Conservation (phyloP, 2,797 vertebrate species). For the Rhinophrynus dorsalis region DNA sequence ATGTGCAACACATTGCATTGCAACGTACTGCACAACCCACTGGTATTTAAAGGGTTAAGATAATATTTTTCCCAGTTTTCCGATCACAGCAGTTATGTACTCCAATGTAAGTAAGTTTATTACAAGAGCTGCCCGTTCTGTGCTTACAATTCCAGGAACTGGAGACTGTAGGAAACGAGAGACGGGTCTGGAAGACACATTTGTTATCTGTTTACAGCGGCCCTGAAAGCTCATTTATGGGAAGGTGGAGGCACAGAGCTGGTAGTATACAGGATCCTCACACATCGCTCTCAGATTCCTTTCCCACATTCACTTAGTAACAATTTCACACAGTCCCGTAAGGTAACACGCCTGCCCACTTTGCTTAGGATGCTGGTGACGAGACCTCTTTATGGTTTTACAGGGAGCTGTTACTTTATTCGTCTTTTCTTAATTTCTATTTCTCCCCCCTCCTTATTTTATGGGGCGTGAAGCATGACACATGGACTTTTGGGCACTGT, state of each 20-base stretch:
- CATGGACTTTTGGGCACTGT: constrained; percentile 10
- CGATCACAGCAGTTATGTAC: too few species aligned
- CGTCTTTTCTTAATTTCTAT: not conserved
- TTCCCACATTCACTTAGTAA: not conserved
- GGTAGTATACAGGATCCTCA: not conserved
- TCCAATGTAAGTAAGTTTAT: too few species aligned
- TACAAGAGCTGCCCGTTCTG: too few species aligned
- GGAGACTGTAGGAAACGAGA: too few species aligned
- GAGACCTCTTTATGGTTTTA: constrained; percentile 14
- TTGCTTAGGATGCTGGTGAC: not conserved
- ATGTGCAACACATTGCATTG: too few species aligned
- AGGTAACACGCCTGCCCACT: constrained; percentile 4
- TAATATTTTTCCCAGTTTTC: too few species aligned
- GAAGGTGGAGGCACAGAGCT: not conserved
- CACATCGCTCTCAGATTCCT: not conserved
- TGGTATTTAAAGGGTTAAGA: too few species aligned
- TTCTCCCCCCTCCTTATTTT: not conserved
- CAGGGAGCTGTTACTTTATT: not conserved
- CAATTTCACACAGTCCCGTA: not conserved
- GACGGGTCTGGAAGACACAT: too few species aligned
- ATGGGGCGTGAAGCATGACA: constrained; percentile 18
- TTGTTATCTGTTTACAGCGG: too few species aligned
- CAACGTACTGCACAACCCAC: too few species aligned
- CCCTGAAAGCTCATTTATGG: too few species aligned
- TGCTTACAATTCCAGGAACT: too few species aligned